Percentiles rank a stretch among this genome's conserved stretches.
Evolutionary conservation across 2,888 invertebrate species (phyloP).

Genomic region (Cerastis leucographa): DNA sequence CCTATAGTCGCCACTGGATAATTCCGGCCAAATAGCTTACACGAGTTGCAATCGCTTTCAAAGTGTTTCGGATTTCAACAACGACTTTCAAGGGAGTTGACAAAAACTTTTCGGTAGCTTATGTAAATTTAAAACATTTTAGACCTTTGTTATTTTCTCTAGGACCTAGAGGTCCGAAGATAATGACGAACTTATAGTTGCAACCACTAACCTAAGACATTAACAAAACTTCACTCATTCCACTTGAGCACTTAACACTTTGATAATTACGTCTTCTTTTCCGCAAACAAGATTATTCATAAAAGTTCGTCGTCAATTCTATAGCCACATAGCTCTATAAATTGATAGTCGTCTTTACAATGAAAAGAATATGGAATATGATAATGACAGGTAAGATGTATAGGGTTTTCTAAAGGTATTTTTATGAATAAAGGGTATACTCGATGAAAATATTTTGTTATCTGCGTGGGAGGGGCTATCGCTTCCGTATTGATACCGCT

Average conservation of each 20-base stretch:
- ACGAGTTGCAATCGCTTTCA: not conserved
- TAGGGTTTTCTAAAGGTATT: conserved; percentile 26
- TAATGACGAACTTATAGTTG: not conserved
- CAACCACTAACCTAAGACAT: not conserved
- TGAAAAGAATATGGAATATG: conserved; percentile 52
- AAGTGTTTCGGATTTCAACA: not conserved
- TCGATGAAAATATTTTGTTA: conserved; percentile 42
- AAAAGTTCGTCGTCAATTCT: conserved; percentile 1
- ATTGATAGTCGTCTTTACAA: conserved; percentile 40
- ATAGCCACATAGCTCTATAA: conserved; percentile 10
- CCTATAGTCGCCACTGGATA: too few species aligned
- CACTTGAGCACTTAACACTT: not conserved
- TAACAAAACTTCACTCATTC: conserved; percentile 12
- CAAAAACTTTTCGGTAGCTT: not conserved
- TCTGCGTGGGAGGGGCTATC: not conserved
- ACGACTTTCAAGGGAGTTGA: not conserved
- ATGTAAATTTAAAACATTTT: not conserved
- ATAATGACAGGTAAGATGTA: conserved; percentile 58
- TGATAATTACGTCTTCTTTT: conserved; percentile 6
- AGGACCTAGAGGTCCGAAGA: not conserved
- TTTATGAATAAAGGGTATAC: conserved; percentile 53
- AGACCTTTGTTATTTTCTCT: not conserved
- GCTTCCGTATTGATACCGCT: not conserved
- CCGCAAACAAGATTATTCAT: conserved; percentile 14
- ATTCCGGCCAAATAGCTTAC: too few species aligned